phyloP scores from a whole-genome alignment of 2,113 vertebrate genomes.

The Panthera tigris region DNA sequence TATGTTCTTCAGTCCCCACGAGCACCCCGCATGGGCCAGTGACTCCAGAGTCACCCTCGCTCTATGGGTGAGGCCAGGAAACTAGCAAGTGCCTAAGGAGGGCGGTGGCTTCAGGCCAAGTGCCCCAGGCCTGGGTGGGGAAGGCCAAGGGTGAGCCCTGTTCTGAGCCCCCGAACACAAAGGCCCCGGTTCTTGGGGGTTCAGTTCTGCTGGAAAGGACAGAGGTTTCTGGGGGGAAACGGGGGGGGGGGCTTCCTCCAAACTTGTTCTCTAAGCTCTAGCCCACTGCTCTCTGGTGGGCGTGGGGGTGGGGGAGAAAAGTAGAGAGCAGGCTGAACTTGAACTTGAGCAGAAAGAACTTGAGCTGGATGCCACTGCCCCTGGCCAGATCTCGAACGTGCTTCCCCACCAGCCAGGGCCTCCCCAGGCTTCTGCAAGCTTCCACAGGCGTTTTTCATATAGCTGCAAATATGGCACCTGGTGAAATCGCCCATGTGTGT shows the following conservation, averaged over 20 bases:
- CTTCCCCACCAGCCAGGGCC: background rate
- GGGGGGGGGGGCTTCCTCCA: no score
- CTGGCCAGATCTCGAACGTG: fast-evolving
- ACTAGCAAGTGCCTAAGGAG: background rate
- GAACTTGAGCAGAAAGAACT: background rate
- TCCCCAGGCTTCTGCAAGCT: background rate
- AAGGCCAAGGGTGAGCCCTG: background rate
- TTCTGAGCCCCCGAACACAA: background rate
- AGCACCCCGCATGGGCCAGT: background rate
- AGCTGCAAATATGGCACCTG: background rate
- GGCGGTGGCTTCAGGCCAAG: background rate
- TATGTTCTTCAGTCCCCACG: background rate
- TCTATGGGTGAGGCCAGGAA: background rate
- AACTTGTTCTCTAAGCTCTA: background rate
- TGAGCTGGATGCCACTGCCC: background rate
- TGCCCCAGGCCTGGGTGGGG: fast-evolving
- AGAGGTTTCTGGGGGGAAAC: no score
- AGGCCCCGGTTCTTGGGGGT: background rate
- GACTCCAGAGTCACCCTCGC: background rate
- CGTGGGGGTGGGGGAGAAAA: background rate
- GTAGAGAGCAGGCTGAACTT: fast-evolving
- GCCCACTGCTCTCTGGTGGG: background rate
- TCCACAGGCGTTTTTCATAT: background rate
- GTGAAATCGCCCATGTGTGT: conserved; percentile 2
- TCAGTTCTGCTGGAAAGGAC: background rate